A percentile compares a stretch with the other conserved stretches of the same genome.
Conservation (phyloP, 2,888 invertebrate genomes). For the Apoda limacodes region DNA sequence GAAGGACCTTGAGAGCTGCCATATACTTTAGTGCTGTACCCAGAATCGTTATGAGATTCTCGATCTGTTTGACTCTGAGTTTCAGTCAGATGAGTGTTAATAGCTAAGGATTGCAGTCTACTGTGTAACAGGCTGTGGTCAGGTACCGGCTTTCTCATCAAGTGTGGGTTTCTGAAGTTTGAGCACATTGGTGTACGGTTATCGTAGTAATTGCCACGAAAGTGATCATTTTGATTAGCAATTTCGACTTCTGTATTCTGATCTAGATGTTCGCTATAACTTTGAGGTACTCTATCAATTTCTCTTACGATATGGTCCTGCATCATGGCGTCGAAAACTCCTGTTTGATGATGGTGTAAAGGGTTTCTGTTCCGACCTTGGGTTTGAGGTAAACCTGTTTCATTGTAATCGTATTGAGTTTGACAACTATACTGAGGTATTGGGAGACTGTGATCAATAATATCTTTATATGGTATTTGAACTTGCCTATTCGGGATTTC, state of each 20-base stretch:
- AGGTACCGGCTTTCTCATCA: slow-evolving; percentile 41
- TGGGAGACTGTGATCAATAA: slow-evolving; percentile 38
- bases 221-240: slow-evolving; percentile 52
- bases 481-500: slow-evolving; percentile 64
- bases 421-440: slow-evolving; percentile 34
- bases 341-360: slow-evolving; percentile 51
- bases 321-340: slow-evolving; percentile 65
- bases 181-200: slow-evolving; percentile 45
- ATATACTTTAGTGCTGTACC: slow-evolving; percentile 86
- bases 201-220: slow-evolving; percentile 52
- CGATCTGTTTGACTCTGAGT: slow-evolving; percentile 67
- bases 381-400: slow-evolving; percentile 35
- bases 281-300: slow-evolving; percentile 61
- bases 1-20: slow-evolving; percentile 83
- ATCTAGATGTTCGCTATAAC: slow-evolving; percentile 56
- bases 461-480: slow-evolving; percentile 43
- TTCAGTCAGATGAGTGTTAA: slow-evolving; percentile 60
- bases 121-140: slow-evolving; percentile 58
- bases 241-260: slow-evolving; percentile 63
- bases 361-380: slow-evolving; percentile 54
- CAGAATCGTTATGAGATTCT: slow-evolving; percentile 85
- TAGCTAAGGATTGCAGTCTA: slow-evolving; percentile 56
- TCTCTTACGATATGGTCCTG: slow-evolving; percentile 63
- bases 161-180: slow-evolving; percentile 27
- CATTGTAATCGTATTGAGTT: slow-evolving; percentile 44